Percentiles rank a stretch among this genome's conserved stretches.
Conservation (phyloP, 1,140 invertebrate genomes). For the Drosophila kohkoa region DNA sequence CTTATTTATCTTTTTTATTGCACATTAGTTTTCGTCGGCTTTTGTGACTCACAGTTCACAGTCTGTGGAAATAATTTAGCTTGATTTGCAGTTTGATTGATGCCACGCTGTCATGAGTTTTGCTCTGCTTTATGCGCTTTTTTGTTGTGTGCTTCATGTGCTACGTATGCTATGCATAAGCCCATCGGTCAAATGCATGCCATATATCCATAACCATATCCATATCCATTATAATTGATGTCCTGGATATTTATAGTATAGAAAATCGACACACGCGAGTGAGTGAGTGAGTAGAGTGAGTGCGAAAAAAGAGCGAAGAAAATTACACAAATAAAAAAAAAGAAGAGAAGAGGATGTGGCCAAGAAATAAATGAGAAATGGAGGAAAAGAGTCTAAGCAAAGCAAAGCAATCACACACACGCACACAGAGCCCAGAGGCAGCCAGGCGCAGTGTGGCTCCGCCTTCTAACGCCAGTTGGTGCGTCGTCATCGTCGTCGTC, state of each 20-base stretch:
- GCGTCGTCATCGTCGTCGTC: slow-evolving; percentile 17
- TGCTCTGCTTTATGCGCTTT: background rate
- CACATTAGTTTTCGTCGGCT: slow-evolving; percentile 21
- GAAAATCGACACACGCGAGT: slow-evolving; percentile 44
- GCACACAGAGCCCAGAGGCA: slow-evolving; percentile 17
- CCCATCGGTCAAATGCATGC: slow-evolving; percentile 35
- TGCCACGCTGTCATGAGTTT: slow-evolving; percentile 29
- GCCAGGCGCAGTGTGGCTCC: slow-evolving; percentile 60
- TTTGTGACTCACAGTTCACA: slow-evolving; percentile 16
- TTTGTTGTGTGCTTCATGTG: slow-evolving; percentile 12
- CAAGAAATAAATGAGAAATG: slow-evolving; percentile 1
- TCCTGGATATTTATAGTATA: slow-evolving; percentile 57
- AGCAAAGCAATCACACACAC: slow-evolving; percentile 10
- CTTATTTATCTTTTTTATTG: slow-evolving; percentile 21
- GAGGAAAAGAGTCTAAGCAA: slow-evolving; percentile 7
- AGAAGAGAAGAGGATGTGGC: slow-evolving; percentile 16
- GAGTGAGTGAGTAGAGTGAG: background rate
- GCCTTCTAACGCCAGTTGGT: slow-evolving; percentile 71
- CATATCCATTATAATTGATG: slow-evolving; percentile 75
- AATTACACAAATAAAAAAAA: slow-evolving; percentile 6
- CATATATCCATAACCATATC: slow-evolving; percentile 48
- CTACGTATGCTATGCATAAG: slow-evolving; percentile 25
- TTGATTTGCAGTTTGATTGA: slow-evolving; percentile 73
- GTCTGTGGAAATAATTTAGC: slow-evolving; percentile 64
- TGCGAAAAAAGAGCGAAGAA: background rate